Percentiles rank a stretch among this genome's conserved stretches.
These are phyloP conservation scores for Brachionus rubens DNA, from an alignment of 1,140 invertebrate genomes.

Conservation along the genomic window DNA sequence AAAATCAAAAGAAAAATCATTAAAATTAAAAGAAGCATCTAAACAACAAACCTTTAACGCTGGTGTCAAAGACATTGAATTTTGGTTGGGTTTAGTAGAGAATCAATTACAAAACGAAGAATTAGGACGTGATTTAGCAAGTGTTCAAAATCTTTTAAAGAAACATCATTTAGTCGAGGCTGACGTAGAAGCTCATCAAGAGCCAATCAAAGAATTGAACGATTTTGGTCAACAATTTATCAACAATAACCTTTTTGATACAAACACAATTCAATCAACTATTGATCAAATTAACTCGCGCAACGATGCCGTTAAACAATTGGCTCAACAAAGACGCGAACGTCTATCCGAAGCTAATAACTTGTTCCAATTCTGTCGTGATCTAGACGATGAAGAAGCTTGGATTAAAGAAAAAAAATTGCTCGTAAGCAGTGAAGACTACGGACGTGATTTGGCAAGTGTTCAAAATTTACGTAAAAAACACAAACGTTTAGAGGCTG, in stretches of 20 bases:
- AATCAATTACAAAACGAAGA: slow-evolving; percentile 94
- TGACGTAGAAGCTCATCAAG: slow-evolving; percentile 83
- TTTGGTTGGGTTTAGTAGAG: slow-evolving; percentile 92
- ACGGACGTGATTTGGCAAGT: slow-evolving; percentile 93
- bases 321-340: slow-evolving; percentile 84
- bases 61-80: slow-evolving; percentile 97
- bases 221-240: slow-evolving; percentile 58
- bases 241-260: slow-evolving; percentile 58
- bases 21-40: slow-evolving; percentile 97
- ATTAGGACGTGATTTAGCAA: slow-evolving; percentile 93
- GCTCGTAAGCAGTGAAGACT: slow-evolving; percentile 91
- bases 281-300: slow-evolving; percentile 60
- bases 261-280: slow-evolving; percentile 56
- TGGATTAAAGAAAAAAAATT: slow-evolving; percentile 99
- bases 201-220: slow-evolving; percentile 78
- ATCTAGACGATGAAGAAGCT: slow-evolving; percentile 99
- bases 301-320: slow-evolving; percentile 70
- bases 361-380: slow-evolving; percentile 96
- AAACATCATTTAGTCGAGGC: slow-evolving; percentile 97
- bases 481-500: slow-evolving; percentile 96
- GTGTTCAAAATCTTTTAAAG: slow-evolving; percentile 98
- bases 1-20: slow-evolving; percentile 93
- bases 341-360: slow-evolving; percentile 89
- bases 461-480: slow-evolving; percentile 99
- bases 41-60: slow-evolving; percentile 98